Base-by-base conservation (phyloP, 2,888 invertebrate genomes). In the Apodemia duryi region DNA sequence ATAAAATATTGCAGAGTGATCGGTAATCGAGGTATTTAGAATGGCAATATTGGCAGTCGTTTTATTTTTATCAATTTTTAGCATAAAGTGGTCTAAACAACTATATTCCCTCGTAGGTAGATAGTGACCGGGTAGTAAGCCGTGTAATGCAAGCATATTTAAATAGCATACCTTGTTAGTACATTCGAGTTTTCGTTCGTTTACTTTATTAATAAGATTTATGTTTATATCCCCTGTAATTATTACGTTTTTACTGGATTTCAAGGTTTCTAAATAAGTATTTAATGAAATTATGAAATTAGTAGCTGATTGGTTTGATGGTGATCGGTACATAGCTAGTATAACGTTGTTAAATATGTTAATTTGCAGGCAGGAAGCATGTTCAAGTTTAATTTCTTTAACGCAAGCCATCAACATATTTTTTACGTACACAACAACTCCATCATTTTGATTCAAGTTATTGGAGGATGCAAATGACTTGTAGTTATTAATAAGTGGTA, bases 221-320 rank as follows among this genome's bases (percentile, higher is more conserved):
- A 52, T 52, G 21, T 52, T 52, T 21, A 54, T 54, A 29, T 54
- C 52, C 11, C 52, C 52, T 28, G 52, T 54, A n/a, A 54, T 28
- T 28, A 54, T 54, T 54, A 54, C 2, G 6, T 54, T 54, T 10
- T 28, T 54, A n/a, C 4, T 28, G 6, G 9, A 6, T 2, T 54
- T 54, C 10, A 28, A 10, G 2, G 28, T 29, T 28, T 54, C 54
- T 54, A 11, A 29, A 29, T 54, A 29, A 10, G 2, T 29, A 4
- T 54, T 28, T 29, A 54, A 29, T 4, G 54, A 54, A 6, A 29
- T 29, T 29, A 54, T 29, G 5, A 54, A 54, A 29, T 29, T 54
- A 4, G 28, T 5, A 54, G 54, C 29, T 11, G 28, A 29, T 28
- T 10, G 6, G n/a, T 54, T 54, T 10, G 54, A 54, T 10, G 29